Base-by-base conservation (phyloP, 2,888 invertebrate genomes). In the Ptilodon capucinus region DNA sequence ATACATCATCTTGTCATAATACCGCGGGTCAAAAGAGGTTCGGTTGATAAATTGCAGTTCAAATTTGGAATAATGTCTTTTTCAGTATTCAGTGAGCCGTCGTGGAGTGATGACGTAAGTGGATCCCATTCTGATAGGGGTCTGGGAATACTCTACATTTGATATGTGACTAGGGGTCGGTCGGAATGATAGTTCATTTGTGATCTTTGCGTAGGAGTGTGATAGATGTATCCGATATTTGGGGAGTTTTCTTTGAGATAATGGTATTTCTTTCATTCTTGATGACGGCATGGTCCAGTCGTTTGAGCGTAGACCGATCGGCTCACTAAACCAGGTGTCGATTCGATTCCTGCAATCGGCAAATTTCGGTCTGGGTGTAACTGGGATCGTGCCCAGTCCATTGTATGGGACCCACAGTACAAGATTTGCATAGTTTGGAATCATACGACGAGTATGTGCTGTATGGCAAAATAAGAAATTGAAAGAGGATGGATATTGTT, bases 1-100 rank as follows among this genome's bases (percentile, higher is more conserved):
- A 89, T 90, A 89, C 80, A 84, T 90, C 87, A 90, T 89, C 85
- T 82, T 90, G 91, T 91, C 91, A 91, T 89, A 91, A 91, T 87
- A 91, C 75, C 74, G 82, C 81, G 85, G 86, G 86, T 87, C 87
- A 87, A 86, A 88, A 83, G 79, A 66, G 84, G 86, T 83, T 85
- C 83, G 74, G 68, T 84, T 89, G 91, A 91, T 91, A 88, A 87
- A 91, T 91, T 88, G 88, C 85, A 84, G 77, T 87, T 87, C 78
- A 81, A 88, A 90, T 86, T 85, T 81, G 81, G 84, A 74, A 88
- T 90, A 89, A 91, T 91, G 90, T 91, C 90, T 91, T 88, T 90
- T 90, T 90, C 90, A 88, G 82, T 80, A 86, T 84, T 84, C 83
- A 68, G 41, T 13, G 54, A 36, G 51, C 44, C 25, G 54, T 48